A percentile compares a stretch with the other conserved stretches of the same genome.
These are phyloP conservation scores for Scyliorhinus canicula DNA, from an alignment of 2,797 vertebrate genomes.

Conservation along the genomic window DNA sequence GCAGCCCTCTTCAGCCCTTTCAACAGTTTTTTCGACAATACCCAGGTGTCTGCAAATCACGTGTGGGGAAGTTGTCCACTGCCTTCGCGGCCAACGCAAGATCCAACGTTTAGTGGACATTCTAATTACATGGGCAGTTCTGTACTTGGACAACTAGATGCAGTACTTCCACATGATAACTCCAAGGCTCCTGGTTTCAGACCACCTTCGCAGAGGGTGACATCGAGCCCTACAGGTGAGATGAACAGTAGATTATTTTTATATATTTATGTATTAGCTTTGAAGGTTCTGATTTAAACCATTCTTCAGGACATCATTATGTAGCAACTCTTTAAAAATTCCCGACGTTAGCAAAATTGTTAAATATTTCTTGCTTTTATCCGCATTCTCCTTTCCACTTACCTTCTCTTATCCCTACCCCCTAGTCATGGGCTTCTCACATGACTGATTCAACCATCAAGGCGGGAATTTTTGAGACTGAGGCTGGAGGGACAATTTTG, in stretches of 20 bases:
- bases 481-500: neutral
- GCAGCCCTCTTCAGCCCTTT: conserved; percentile 91
- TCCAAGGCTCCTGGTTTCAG: conserved; percentile 96
- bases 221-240: conserved; percentile 90
- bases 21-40: conserved; percentile 94
- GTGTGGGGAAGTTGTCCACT: conserved; percentile 89
- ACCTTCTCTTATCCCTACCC: neutral
- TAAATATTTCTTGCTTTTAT: neutral
- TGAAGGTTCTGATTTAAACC: neutral
- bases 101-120: conserved; percentile 80
- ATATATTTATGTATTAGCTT: neutral
- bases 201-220: conserved; percentile 80
- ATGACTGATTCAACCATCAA: neutral
- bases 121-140: conserved; percentile 77
- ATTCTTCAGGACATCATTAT: neutral
- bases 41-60: conserved; percentile 86
- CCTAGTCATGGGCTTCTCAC: neutral
- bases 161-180: conserved; percentile 76
- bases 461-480: neutral
- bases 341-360: neutral
- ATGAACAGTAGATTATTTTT: conserved; percentile 28
- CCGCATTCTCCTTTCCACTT: neutral
- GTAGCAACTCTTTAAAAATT: neutral
- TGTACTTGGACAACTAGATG: conserved; percentile 82
- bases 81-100: conserved; percentile 76